A percentile compares a stretch with the other conserved stretches of the same genome.
Conservation (phyloP, 2,888 invertebrate genomes). For the Dendrolimus houi region DNA sequence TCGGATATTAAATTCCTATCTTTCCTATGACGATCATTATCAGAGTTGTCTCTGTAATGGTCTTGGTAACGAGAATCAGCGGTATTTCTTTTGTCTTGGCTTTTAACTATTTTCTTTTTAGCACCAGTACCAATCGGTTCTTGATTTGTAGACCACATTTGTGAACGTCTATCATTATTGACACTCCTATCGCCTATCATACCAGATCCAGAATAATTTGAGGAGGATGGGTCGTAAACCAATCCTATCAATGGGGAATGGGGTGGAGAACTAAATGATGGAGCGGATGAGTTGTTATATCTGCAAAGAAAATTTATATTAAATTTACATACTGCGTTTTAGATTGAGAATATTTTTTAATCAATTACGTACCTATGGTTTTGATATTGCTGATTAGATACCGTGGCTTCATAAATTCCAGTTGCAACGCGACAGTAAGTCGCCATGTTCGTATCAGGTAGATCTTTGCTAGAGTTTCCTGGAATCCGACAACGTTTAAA, state of each 20-base stretch:
- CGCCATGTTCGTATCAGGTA: conserved; percentile 51
- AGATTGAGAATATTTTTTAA: not conserved
- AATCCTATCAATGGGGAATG: conserved; percentile 64
- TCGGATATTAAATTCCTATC: conserved; percentile 59
- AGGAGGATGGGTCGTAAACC: conserved; percentile 59
- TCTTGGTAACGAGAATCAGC: conserved; percentile 55
- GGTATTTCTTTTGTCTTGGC: conserved; percentile 54
- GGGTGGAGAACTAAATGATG: conserved; percentile 66
- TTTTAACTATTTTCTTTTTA: conserved; percentile 67
- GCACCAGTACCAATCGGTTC: conserved; percentile 70
- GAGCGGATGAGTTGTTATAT: conserved; percentile 55
- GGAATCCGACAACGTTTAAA: conserved; percentile 4
- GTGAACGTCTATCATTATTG: conserved; percentile 50
- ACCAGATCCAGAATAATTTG: conserved; percentile 48
- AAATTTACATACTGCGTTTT: not conserved
- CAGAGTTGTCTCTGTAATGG: conserved; percentile 49
- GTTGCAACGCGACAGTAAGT: conserved; percentile 57
- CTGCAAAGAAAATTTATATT: conserved; percentile 35
- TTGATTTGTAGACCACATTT: conserved; percentile 58
- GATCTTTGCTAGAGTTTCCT: conserved; percentile 57
- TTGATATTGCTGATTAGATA: conserved; percentile 52
- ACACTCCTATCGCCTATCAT: conserved; percentile 46
- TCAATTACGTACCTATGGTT: conserved; percentile 41
- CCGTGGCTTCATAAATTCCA: conserved; percentile 55
- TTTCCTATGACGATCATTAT: conserved; percentile 50